These are phyloP conservation scores for Callinectes sapidus DNA, from an alignment of 2,888 invertebrate genomes.

Conservation along the genomic window DNA sequence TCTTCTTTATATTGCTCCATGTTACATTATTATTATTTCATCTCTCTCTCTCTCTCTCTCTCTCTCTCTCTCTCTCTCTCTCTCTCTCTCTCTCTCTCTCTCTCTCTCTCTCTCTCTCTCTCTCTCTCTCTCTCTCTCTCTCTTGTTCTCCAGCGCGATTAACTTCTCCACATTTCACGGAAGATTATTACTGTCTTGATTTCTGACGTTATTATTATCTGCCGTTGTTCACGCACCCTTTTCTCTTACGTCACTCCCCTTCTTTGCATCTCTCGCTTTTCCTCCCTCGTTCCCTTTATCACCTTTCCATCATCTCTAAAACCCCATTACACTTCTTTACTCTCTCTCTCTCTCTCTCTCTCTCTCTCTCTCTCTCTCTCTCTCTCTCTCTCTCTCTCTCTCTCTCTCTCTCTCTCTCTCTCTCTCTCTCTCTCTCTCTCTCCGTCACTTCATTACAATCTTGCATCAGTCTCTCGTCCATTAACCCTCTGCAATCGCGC, in stretches of 20 bases:
- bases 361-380: neutral
- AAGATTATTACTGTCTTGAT: neutral
- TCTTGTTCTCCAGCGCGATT: neutral
- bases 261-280: slow-evolving; percentile 19
- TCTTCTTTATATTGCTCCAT: neutral
- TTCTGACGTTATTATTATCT: slow-evolving; percentile 5
- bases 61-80: slow-evolving; percentile 40
- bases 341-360: slow-evolving; percentile 5
- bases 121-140: slow-evolving; percentile 26
- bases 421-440: neutral
- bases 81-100: slow-evolving; percentile 33
- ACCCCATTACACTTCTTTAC: neutral
- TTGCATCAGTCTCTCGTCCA: neutral
- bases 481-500: neutral
- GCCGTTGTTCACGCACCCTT: slow-evolving; percentile 4
- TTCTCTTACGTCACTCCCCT: neutral
- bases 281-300: neutral
- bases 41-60: neutral
- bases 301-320: neutral
- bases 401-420: slow-evolving; percentile 1
- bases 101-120: slow-evolving; percentile 34
- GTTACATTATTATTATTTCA: no score
- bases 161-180: neutral
- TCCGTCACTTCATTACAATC: neutral
- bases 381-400: slow-evolving; percentile 3